These are phyloP conservation scores for Rhizomys pruinosus DNA, from an alignment of 2,113 vertebrate genomes.

Conservation along the genomic window DNA sequence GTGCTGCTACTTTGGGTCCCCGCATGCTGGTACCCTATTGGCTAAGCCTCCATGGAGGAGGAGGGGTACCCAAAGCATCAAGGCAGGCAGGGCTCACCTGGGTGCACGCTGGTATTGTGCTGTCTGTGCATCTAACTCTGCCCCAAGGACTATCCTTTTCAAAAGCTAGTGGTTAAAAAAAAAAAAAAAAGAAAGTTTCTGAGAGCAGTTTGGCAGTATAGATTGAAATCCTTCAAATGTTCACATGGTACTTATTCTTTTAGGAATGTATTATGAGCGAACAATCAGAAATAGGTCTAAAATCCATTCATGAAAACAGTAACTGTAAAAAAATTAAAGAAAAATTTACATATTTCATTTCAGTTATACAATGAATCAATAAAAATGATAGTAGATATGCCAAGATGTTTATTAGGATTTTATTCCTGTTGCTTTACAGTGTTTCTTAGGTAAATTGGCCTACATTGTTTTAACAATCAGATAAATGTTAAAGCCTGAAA, in stretches of 20 bases:
- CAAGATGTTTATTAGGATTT: not conserved
- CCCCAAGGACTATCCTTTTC: not conserved
- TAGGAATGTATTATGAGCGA: not conserved
- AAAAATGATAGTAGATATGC: conserved; percentile 31
- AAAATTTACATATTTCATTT: not conserved
- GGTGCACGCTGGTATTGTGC: too few relatives aligned
- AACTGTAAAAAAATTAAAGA: not conserved
- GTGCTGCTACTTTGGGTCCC: too few relatives aligned
- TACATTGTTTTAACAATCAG: conserved; percentile 15
- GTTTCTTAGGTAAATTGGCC: not conserved
- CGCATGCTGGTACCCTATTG: too few relatives aligned
- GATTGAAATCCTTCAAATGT: conserved; percentile 10
- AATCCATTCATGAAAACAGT: conserved; percentile 26
- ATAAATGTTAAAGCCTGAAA: conserved; percentile 22
- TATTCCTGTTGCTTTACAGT: not conserved
- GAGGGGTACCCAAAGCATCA: too few relatives aligned
- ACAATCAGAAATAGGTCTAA: conserved; percentile 28
- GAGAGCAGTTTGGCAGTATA: conserved; percentile 8
- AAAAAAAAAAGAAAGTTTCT: conserved; percentile 43
- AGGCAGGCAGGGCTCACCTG: too few relatives aligned
- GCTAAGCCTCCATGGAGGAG: too few relatives aligned
- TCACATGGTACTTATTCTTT: not conserved
- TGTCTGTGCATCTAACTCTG: too few relatives aligned
- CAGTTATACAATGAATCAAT: not conserved
- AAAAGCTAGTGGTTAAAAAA: not conserved